Evolutionary conservation across 2,113 vertebrate genomes (phyloP).

Genomic region (Nycticebus coucang): DNA sequence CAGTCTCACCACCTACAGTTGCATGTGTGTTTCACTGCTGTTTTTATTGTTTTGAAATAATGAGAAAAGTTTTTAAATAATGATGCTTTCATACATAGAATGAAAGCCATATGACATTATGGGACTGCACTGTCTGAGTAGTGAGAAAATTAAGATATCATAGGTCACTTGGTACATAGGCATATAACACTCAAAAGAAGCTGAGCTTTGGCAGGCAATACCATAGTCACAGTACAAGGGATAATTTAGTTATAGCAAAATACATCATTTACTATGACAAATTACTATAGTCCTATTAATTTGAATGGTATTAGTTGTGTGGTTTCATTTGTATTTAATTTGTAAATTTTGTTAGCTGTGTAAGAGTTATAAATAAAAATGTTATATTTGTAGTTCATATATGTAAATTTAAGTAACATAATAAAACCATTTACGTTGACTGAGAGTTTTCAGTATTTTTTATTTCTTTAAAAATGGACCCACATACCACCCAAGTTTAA

Average conservation of each 20-base stretch:
- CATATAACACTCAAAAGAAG: background rate
- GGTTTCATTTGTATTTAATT: conserved; percentile 39
- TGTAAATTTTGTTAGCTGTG: conserved; percentile 40
- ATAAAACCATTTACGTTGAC: conserved; percentile 40
- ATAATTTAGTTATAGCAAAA: conserved; percentile 12
- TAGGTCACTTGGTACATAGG: background rate
- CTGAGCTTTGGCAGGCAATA: background rate
- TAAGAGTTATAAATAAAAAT: conserved; percentile 47
- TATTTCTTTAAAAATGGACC: background rate
- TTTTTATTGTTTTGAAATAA: background rate
- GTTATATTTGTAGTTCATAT: conserved; percentile 38
- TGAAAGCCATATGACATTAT: conserved; percentile 13
- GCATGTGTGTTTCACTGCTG: background rate
- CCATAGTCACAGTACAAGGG: background rate
- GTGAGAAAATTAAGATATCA: background rate
- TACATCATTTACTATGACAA: conserved; percentile 18
- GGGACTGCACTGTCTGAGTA: background rate
- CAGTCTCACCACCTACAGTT: background rate
- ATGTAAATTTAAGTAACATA: conserved; percentile 59
- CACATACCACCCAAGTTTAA: conserved; percentile 38
- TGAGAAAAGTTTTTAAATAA: conserved; percentile 44
- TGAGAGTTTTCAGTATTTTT: conserved; percentile 5
- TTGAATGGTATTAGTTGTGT: conserved; percentile 8
- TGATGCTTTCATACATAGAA: conserved; percentile 10
- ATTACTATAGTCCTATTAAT: background rate